Evolutionary conservation across 1,140 invertebrate species (phyloP), one percentile per base, ranked within the genome.

Genomic region (Panagrolaimus sp.): DNA sequence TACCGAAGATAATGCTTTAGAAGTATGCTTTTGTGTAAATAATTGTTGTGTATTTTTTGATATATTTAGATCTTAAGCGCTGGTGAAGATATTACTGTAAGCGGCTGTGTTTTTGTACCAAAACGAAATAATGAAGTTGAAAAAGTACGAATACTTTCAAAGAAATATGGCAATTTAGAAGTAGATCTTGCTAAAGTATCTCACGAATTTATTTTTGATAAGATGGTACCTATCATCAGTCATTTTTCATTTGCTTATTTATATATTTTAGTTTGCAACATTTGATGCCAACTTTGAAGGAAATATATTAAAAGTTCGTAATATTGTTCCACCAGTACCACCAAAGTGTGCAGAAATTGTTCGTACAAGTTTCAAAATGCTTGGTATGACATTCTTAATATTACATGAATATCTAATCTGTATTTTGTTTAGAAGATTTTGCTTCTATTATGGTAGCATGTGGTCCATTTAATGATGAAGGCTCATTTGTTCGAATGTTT

Each of bases 161-260:
- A 16, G 8, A 57, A 57, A 13, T 57, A 57, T 16, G 51, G 51
- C n/a, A 57, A 57, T 16, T 27, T 57, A 3, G 20, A 27, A 20
- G 8, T 57, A 0, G 27, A 16, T 11, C 51, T 57, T 23, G 20
- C 20, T 8, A 57, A 57, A 14, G 27, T 57, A 25, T 25, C 51
- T 25, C 20, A 57, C 1, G 51, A 57, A 25, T 16, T 25, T 57
- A 13, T 57, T 57, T 57, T 57, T 25, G 51, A 57, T 57, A 57
- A 57, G 20, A 57, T 57, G 51, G 51, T 57, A 20, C 1, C 9
- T 57, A 20, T n/a, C 9, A 20, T 9, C 8, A 9, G n/a, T 57
- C 0, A 16, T 0, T 57, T 57, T 5, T 25, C 0, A 57, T 23
- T 20, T 16, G 2, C 5, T 20, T 20, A n/a, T 25, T 1, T 9